A percentile compares a stretch with the other conserved stretches of the same genome.
Conservation (phyloP, 2,888 invertebrate genomes). For the Ornithoptera alexandrae region DNA sequence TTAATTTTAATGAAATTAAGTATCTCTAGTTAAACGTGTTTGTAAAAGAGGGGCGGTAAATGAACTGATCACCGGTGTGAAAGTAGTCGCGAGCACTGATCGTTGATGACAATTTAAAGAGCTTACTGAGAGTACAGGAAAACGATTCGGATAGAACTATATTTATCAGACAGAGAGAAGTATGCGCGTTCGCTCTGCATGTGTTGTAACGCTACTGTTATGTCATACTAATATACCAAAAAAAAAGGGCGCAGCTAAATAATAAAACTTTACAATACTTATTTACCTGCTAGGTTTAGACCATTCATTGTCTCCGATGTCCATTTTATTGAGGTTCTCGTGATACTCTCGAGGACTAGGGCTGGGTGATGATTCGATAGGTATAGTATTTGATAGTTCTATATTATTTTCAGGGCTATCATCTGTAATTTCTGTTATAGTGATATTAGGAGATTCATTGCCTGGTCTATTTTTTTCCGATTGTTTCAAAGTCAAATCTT, state of each 20-base stretch:
- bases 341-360: constrained; percentile 59
- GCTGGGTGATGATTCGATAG: constrained; percentile 69
- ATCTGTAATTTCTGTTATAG: constrained; percentile 73
- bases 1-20: constrained; percentile 48
- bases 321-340: constrained; percentile 50
- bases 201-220: constrained; percentile 64
- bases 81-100: constrained; percentile 76
- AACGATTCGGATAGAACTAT: constrained; percentile 67
- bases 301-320: constrained; percentile 61
- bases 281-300: constrained; percentile 76
- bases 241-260: constrained; percentile 25
- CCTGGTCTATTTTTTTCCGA: constrained; percentile 57
- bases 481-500: constrained; percentile 70
- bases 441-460: constrained; percentile 70
- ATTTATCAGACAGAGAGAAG: constrained; percentile 73
- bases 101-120: constrained; percentile 77
- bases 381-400: constrained; percentile 54
- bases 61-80: constrained; percentile 73
- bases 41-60: constrained; percentile 62
- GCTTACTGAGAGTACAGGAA: constrained; percentile 74
- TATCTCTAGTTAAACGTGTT: constrained; percentile 58
- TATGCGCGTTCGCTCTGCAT: constrained; percentile 74
- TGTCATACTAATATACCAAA: constrained; percentile 59
- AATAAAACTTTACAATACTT: constrained; percentile 24
- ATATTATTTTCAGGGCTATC: constrained; percentile 54